Base-by-base conservation (phyloP, 2,888 invertebrate genomes). In the Tholera decimalis region DNA sequence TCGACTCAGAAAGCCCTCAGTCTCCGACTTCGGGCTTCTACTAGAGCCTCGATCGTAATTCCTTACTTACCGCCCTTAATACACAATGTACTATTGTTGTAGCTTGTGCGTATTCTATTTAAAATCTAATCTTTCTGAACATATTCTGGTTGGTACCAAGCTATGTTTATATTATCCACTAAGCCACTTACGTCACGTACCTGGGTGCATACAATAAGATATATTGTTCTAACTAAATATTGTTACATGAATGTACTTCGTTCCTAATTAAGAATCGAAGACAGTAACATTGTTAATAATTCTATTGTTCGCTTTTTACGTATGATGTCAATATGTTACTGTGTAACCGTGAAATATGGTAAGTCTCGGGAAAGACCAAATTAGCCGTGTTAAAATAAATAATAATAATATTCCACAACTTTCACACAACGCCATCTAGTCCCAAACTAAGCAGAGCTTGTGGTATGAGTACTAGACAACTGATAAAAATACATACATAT, bases 251-350 rank as follows among this genome's bases (percentile, higher is more conserved):
- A 73, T 66, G 73, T 68, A 80, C 69, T 61, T 79, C 67, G 49
- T 72, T 79, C 80, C 77, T 79, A 80, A 80, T 85, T 79, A 76
- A 77, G 82, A 69, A 67, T 68, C 53, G 55, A 76, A 82, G 70
- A 85, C 85, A 84, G 86, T 85, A 77, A 78, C 80, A 81, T 73
- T 80, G 78, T 83, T 83, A 80, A 77, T 82, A 79, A 79, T 83
- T 82, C 80, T 71, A 85, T 85, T 86, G 83, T 84, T 79, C 77
- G 56, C 47, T 66, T 41, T 68, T 54, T 72, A 64, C 6, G 54
- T 41, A 44, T 63, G 51, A 59, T 73, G 56, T 64, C 46, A 67
- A 72, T 76, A 51, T 53, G 35, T 59, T 58, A 8, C n/a, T 47
- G 46, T 11, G 7, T 13, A 53, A 35, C n/a, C 8, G 41, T 2